Evolutionary conservation across 1,140 invertebrate species (phyloP), one percentile per base, ranked within the genome.

Genomic region (Pogonomyrmex californicus): DNA sequence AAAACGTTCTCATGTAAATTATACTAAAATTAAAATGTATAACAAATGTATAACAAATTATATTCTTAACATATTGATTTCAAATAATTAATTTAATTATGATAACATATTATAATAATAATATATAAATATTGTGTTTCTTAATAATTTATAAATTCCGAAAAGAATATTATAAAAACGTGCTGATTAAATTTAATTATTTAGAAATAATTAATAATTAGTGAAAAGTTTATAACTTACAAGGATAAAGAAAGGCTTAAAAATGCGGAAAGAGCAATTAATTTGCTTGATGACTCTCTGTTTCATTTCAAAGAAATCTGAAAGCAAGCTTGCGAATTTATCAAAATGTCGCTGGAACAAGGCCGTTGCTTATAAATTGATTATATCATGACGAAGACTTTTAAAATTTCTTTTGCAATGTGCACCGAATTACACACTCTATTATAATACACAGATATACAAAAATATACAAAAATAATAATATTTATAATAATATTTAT

Each of bases 321-420:
- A 68, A 38, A 41, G 2, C 14, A 38, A 68, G 70, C 3, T 68
- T 71, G 17, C 33, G 14, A 47, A 83, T 76, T 83, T 30, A 17
- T 71, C 44, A 63, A 75, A 85, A 41, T 85, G 70, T 75, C 41
- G 66, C 7, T 33, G 36, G 38, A 68, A 23, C 81, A 51, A 65
- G 71, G 71, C 12, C n/a, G 5, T 41, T 36, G 79, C 41, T 75
- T 49, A 73, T 83, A 73, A 83, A 60, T 83, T 0, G 54, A 23
- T 1, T 47, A 60, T 73, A 36, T 47, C 0, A 30, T 54, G 4
- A 10, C 23, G 47, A 23, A 56, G 78, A 58, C 63, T 83, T 82
- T 56, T 49, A 62, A 38, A 65, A 63, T 36, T 51, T 56, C 12
- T 75, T 73, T 75, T 75, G 58, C 58, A 56, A 82, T 4, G 17